Base-by-base conservation (phyloP, 2,888 invertebrate species). In the Pseudoips prasinana region DNA sequence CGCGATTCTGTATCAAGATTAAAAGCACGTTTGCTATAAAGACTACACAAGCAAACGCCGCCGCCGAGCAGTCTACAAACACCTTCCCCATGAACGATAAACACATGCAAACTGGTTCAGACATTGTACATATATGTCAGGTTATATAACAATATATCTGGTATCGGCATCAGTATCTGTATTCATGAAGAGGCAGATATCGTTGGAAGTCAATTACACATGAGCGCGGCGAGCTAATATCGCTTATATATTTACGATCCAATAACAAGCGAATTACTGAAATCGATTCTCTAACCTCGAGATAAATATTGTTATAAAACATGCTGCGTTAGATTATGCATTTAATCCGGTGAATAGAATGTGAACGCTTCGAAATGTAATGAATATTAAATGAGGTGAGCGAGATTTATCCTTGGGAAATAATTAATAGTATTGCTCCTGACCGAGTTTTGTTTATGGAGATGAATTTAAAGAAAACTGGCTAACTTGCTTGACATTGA, bases 1-100 rank as follows among this genome's bases (percentile, higher is more conserved):
- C 53, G 7, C 7, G n/a, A 20, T 20, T 44, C 37, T 50, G 50
- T 58, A 51, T 58, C 58, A 57, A 56, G 64, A 73, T 69, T 51
- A 61, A 64, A 65, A 58, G 47, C 59, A 61, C 55, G 58, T 57
- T 55, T 53, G 60, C 46, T 47, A 54, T 58, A 64, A 65, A 52
- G 50, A 37, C 33, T 32, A 49, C 33, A 43, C 41, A 20, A n/a
- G 2, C 20, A 3, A 6, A 20, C 31, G 37, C 40, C 39, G 71
- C 50, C 80, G 81, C 83, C 82, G 68, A 45, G 70, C 77, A 46
- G 82, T 82, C 84, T 84, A 74, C 76, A 78, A 73, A 74, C 59
- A 58, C 74, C 73, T 69, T 71, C 56, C 46, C 53, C 58, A 58
- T 64, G 48, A 59, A 64, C 60, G 55, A 55, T 52, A 57, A 69